Evolutionary conservation across 2,797 vertebrate species (phyloP), one percentile per base, ranked within the genome.

Genomic region (Margarornis squamiger): DNA sequence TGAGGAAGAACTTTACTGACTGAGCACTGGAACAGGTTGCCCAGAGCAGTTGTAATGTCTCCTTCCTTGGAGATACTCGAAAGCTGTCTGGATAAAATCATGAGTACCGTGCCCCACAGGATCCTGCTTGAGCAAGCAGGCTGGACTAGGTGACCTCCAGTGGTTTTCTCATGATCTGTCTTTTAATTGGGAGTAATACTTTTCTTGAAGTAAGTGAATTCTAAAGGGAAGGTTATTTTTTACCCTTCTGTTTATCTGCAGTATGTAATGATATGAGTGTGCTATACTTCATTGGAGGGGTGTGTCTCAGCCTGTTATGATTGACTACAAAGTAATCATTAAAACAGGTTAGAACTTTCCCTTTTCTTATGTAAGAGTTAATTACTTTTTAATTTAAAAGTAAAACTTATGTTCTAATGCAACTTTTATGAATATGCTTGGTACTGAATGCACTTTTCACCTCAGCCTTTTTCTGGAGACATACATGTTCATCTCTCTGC

Each of bases 181-280:
- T 23, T 3, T 67, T 72, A 2, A 45, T 14, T 23, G 2, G 29
- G 20, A 78, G 5, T 3, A 43, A 9, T 26, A 27, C 13, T 49
- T 74, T 39, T 26, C 21, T 13, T 34, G 22, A 72, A 76, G 30
- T 27, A 32, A 0, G 0, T 32, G 58, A 89, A 48, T 65, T 26
- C 43, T 57, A 34, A 24, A 36, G 32, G 15, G 55, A 72, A 68
- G 9, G 18, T 48, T 70, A 17, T 20, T 57, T 14, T 74, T 70
- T 16, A 41, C 12, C 9, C 3, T 9, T 52, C 26, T 51, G 3
- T n/a, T 76, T 13, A 38, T 77, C 10, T 8, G 0, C 5, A 2
- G 8, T 39, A 9, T 23, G 21, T 46, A 46, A 30, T 62, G 5
- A 5, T 38, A 12, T 2, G 15, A 32, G 13, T 29, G 6, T 58